These are phyloP conservation scores for Geotrypetes seraphini DNA, from an alignment of 2,797 vertebrate genomes.

Conservation along the genomic window DNA sequence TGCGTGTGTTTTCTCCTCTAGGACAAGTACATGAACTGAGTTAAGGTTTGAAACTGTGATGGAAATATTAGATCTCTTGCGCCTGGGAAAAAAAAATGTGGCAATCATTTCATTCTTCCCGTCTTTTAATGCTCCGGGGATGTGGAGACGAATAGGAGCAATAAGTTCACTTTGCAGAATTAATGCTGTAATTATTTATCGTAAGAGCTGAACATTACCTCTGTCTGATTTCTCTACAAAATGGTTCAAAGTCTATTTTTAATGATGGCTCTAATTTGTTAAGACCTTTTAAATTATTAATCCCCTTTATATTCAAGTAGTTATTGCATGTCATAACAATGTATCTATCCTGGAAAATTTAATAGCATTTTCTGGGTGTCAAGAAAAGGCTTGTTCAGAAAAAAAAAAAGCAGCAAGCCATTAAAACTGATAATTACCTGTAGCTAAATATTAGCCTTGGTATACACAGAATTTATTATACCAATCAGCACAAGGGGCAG, in stretches of 20 bases:
- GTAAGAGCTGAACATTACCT: slow-evolving; percentile 87
- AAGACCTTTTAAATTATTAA: slow-evolving; percentile 99
- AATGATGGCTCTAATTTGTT: slow-evolving; percentile 99
- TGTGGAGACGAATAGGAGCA: slow-evolving; percentile 89
- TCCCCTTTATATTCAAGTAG: slow-evolving; percentile 99
- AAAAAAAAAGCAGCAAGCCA: no score
- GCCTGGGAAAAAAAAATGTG: slow-evolving; percentile 65
- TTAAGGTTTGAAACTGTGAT: slow-evolving; percentile 64
- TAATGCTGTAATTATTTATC: slow-evolving; percentile 99
- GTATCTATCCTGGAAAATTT: slow-evolving; percentile 98
- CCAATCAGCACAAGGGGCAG: slow-evolving; percentile 72
- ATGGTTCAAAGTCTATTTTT: slow-evolving; percentile 96
- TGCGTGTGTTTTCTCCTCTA: slow-evolving; percentile 16
- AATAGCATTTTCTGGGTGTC: slow-evolving; percentile 97
- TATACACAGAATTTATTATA: slow-evolving; percentile 75
- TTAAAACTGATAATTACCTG: slow-evolving; percentile 99
- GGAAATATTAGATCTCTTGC: slow-evolving; percentile 82
- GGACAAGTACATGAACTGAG: slow-evolving; percentile 41
- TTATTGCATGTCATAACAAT: slow-evolving; percentile 99
- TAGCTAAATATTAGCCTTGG: slow-evolving; percentile 97
- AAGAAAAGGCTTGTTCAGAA: slow-evolving; percentile 78
- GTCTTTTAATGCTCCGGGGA: slow-evolving; percentile 93
- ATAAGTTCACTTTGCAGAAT: slow-evolving; percentile 99
- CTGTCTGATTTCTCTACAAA: slow-evolving; percentile 96
- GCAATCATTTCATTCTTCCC: slow-evolving; percentile 88